Percentiles rank a stretch among this genome's conserved stretches.
phyloP scores from a whole-genome alignment of 2,113 vertebrate species.

The Anseranas semipalmata region DNA sequence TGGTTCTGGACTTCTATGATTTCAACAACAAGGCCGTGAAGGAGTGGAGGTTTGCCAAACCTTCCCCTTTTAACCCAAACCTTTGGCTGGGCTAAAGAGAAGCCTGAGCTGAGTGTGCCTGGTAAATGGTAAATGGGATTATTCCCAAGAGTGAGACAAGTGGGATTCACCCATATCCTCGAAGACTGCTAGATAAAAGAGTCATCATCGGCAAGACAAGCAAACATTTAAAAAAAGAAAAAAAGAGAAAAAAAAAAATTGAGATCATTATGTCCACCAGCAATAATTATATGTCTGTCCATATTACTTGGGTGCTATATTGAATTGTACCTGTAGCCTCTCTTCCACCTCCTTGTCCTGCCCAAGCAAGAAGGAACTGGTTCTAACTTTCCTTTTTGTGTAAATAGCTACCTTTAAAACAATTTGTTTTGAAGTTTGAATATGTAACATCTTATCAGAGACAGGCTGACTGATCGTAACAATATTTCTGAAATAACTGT shows the following conservation, averaged over 20 bases:
- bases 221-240: background rate
- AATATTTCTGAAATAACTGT: background rate
- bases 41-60: conserved; percentile 22
- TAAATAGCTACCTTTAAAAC: background rate
- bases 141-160: background rate
- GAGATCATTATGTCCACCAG: background rate
- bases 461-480: background rate
- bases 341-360: background rate
- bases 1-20: conserved; percentile 68
- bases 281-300: background rate
- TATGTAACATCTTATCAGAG: background rate
- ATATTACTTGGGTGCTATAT: background rate
- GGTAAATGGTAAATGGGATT: background rate
- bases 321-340: background rate
- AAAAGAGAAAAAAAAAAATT: background rate
- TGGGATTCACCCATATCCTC: background rate
- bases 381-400: background rate
- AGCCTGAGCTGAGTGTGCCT: background rate
- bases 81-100: background rate
- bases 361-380: background rate
- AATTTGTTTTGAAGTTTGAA: background rate
- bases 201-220: background rate
- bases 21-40: conserved; percentile 68
- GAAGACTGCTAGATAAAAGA: background rate
- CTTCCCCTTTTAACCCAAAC: conserved; percentile 3